These are phyloP conservation scores for Remorina albescens DNA, from an alignment of 2,797 vertebrate genomes.

Conservation along the genomic window DNA sequence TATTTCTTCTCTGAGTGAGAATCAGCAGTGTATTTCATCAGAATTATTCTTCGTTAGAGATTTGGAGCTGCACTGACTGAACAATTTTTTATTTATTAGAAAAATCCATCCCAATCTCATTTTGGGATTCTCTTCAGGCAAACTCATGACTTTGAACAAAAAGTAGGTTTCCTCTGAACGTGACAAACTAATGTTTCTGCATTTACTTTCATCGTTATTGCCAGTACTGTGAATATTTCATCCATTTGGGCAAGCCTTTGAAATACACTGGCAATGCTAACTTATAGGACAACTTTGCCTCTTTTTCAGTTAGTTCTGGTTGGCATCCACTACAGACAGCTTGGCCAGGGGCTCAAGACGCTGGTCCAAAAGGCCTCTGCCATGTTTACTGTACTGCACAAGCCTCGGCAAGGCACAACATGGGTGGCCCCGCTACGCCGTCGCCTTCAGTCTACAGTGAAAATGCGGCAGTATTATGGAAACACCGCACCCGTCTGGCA, in stretches of 20 bases:
- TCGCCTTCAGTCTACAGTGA: conserved; percentile 76
- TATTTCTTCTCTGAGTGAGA: conserved; percentile 39
- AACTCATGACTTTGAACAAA: conserved; percentile 57
- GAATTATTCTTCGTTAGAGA: conserved; percentile 51
- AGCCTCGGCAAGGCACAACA: conserved; percentile 77
- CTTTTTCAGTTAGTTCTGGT: conserved; percentile 77
- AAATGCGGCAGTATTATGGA: conserved; percentile 77
- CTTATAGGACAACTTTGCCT: conserved; percentile 68
- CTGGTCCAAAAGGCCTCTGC: conserved; percentile 79
- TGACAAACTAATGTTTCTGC: conserved; percentile 80
- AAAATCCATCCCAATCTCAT: conserved; percentile 58
- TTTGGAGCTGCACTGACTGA: conserved; percentile 25
- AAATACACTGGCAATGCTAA: conserved; percentile 62
- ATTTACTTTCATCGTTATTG: conserved; percentile 60
- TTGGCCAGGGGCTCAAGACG: conserved; percentile 78
- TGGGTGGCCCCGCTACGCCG: conserved; percentile 82
- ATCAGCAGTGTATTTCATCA: conserved; percentile 46
- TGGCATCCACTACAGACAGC: conserved; percentile 76
- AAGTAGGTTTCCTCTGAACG: conserved; percentile 69
- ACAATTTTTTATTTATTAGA: conserved; percentile 44
- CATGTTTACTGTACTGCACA: conserved; percentile 80
- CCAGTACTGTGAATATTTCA: conserved; percentile 62
- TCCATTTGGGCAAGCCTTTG: conserved; percentile 55
- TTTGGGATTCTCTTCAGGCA: conserved; percentile 46
- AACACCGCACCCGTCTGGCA: conserved; percentile 72